Evolutionary conservation across 2,797 vertebrate genomes (phyloP), one percentile per base, ranked within the genome.

Genomic region (Buceros bicornis): DNA sequence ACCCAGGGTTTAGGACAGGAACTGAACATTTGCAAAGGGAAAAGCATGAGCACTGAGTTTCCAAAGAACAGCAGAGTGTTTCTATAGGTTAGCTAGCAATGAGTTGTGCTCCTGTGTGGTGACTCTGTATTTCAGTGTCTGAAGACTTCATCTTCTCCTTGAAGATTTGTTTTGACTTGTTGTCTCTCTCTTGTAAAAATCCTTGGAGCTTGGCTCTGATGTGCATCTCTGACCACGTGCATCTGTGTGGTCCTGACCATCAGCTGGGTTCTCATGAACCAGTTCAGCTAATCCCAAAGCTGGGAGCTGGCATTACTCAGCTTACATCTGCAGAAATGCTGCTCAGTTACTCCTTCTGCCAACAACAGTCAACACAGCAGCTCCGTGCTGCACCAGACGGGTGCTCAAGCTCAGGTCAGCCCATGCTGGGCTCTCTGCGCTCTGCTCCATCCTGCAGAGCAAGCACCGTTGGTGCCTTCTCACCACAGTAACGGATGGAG

Each of bases 401-500:
- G 25, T 65, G 42, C 37, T 61, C 0, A 1, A 69, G 25, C 10
- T 83, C 53, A 26, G 51, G 28, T 28, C 43, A 83, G 37, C 56
- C 56, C 5, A 7, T 19, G 35, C 21, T 0, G 0, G 33, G 24
- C 21, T 67, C 22, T 33, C 53, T n/a, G 43, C 0, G 1, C n/a
- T 31, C 56, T 7, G 19, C 35, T 89, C 48, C 57, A 45, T 51
- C 57, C 53, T 0, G 0, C 28, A 70, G 25, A 40, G 37, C 37
- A 13, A 60, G 35, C 37, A 62, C 42, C 0, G 4, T n/a, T 29
- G 33, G 13, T 12, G 31, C 40, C 54, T 87, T 56, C 42, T 56
- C 2, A 0, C 43, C 45, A 24, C 58, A 69, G 11, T 22, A 82
- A 60, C 0, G 1, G 50, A 72, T 0, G 0, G 26, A 71, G 20